Evolutionary conservation across 2,797 vertebrate species (phyloP), one percentile per base, ranked within the genome.

Genomic region (Octomys mimax): DNA sequence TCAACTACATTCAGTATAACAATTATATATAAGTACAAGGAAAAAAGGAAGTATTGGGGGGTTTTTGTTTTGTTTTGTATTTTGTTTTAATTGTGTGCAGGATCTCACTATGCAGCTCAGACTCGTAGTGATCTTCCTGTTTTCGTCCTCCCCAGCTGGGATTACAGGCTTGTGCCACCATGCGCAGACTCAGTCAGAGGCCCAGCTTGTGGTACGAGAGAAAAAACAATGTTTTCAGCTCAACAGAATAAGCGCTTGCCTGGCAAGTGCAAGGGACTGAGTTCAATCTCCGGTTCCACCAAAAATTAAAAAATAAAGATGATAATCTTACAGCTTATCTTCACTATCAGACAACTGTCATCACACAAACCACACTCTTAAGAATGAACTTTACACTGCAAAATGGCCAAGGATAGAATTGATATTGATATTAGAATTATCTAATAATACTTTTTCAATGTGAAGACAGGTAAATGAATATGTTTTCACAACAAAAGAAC

Each of bases 331-430:
- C 36, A 89, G 13, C 14, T 88, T 90, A 87, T 64, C 39, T 88
- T 87, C 78, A 39, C 79, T 90, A 92, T 31, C 71, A 86, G 33
- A 86, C 71, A 89, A 81, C 5, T 94, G 28, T 77, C 70, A 92
- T 73, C 33, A 92, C 9, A 24, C 39, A 61, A 97, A 90, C 14
- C 77, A 8, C 82, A 91, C 4, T 87, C 4, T 87, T 12, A 95
- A 95, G 26, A 89, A 95, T 64, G 87, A 94, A 91, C 31, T 91
- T 78, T 79, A 21, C 24, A 5, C 85, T 95, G 81, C 82, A 96
- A 93, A 8, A 96, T 54, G 18, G 8, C 14, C 75, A 88, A 88
- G 46, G 19, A 82, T 62, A 80, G 18, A 39, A 64, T 7, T 86
- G 42, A 91, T 36, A 90, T 18, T 57, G 14, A 16, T 57, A 57